Conservation (phyloP, 2,888 invertebrate species). For the Opisthograptis luteolata region DNA sequence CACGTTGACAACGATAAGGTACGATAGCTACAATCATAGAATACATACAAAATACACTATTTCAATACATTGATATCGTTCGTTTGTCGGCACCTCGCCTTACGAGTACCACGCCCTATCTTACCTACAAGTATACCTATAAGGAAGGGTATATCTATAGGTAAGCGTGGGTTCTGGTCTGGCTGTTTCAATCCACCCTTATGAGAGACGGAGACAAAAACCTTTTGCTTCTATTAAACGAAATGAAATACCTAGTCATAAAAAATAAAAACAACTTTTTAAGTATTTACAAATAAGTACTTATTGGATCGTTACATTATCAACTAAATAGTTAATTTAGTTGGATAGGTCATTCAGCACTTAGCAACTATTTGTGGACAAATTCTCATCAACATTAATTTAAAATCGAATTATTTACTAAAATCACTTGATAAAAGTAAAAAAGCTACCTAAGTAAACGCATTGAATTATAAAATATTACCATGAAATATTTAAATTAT, state of each 20-base stretch:
- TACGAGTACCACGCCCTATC: conserved; percentile 19
- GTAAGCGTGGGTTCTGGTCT: neutral
- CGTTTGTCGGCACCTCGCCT: conserved; percentile 23
- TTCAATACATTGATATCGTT: conserved; percentile 27
- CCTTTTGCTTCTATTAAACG: conserved; percentile 17
- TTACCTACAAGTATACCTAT: conserved; percentile 10
- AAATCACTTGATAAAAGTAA: no score
- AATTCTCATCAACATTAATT: no score
- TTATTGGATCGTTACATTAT: no score
- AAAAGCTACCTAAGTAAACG: no score
- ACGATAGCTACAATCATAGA: conserved; percentile 26
- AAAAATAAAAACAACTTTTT: neutral
- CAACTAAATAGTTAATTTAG: no score
- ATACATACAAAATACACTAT: conserved; percentile 30
- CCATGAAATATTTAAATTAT: no score
- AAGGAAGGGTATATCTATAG: neutral
- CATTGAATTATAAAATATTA: no score
- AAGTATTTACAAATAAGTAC: no score
- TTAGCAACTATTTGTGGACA: no score
- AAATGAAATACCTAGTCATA: neutral
- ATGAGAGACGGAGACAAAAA: neutral
- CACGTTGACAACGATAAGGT: conserved; percentile 22
- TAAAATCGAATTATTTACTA: no score
- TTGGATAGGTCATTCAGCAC: no score
- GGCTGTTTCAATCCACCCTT: conserved; percentile 15